A percentile compares a stretch with the other conserved stretches of the same genome.
Conservation (phyloP, 2,797 vertebrate species). For the Cossypha dichroa region DNA sequence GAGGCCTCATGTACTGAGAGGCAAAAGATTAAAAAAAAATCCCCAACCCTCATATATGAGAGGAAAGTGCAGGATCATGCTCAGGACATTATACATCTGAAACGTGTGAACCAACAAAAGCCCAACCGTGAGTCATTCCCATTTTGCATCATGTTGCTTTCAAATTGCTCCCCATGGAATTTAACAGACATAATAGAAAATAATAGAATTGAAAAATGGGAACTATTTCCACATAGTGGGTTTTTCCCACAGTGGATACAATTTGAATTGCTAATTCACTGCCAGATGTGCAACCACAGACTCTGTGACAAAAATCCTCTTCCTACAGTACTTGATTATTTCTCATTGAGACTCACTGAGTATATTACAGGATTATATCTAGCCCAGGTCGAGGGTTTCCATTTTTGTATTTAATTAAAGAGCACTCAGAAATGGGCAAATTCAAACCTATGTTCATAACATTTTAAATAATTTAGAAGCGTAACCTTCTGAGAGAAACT, state of each 20-base stretch:
- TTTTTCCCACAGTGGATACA: constrained; percentile 9
- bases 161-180: constrained; percentile 18
- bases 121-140: not conserved
- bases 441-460: not conserved
- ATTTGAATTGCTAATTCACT: constrained; percentile 26
- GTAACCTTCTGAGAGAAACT: not conserved
- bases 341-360: not conserved
- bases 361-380: not conserved
- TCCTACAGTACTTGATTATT: not conserved
- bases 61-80: not conserved
- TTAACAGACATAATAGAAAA: constrained; percentile 31
- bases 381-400: not conserved
- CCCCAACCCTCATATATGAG: not conserved
- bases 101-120: not conserved
- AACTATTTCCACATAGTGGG: not conserved
- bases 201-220: not conserved
- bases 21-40: not conserved
- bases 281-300: not conserved
- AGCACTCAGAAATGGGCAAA: not conserved
- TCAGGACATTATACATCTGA: rapidly evolving
- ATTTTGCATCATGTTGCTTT: not conserved
- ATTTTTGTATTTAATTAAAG: not conserved
- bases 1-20: not conserved
- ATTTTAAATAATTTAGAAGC: not conserved
- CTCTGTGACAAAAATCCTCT: not conserved